These are phyloP conservation scores for Hippoglossus stenolepis DNA, from an alignment of 2,113 vertebrate species.

Conservation along the genomic window DNA sequence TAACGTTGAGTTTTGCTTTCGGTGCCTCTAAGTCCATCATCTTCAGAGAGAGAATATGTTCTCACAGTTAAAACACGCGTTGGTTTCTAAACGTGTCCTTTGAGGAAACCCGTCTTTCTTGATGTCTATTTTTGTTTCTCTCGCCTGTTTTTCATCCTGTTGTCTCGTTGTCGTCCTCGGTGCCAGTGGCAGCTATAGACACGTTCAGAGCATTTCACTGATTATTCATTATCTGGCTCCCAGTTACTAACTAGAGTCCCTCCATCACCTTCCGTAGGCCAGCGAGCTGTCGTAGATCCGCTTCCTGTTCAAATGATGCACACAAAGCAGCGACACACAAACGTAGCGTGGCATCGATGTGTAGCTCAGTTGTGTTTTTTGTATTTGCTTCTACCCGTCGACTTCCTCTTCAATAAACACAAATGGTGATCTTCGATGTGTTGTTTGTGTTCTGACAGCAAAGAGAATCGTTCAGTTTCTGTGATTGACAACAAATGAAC, in stretches of 20 bases:
- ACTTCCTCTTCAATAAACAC: constrained; percentile 68
- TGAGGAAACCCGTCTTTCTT: too few species aligned
- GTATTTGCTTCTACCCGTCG: constrained; percentile 49
- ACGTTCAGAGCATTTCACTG: constrained; percentile 24
- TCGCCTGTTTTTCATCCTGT: too few species aligned
- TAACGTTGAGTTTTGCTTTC: background rate
- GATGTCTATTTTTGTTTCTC: too few species aligned
- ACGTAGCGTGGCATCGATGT: constrained; percentile 46
- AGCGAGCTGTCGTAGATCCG: constrained; percentile 32
- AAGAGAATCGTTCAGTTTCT: too few species aligned
- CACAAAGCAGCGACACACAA: constrained; percentile 38
- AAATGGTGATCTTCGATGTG: constrained; percentile 2
- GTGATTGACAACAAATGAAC: too few species aligned
- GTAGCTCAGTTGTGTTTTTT: constrained; percentile 67
- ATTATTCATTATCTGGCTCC: background rate
- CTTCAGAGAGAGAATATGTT: too few species aligned
- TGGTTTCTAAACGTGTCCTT: too few species aligned
- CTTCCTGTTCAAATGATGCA: constrained; percentile 12
- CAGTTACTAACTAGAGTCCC: background rate
- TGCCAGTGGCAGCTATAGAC: constrained; percentile 71
- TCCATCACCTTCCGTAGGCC: constrained; percentile 24
- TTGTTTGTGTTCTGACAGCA: constrained; percentile 4
- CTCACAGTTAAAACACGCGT: too few species aligned
- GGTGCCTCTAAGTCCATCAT: background rate
- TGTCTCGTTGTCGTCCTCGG: background rate